Conservation (phyloP, 2,113 vertebrate genomes). For the Scomber japonicus region DNA sequence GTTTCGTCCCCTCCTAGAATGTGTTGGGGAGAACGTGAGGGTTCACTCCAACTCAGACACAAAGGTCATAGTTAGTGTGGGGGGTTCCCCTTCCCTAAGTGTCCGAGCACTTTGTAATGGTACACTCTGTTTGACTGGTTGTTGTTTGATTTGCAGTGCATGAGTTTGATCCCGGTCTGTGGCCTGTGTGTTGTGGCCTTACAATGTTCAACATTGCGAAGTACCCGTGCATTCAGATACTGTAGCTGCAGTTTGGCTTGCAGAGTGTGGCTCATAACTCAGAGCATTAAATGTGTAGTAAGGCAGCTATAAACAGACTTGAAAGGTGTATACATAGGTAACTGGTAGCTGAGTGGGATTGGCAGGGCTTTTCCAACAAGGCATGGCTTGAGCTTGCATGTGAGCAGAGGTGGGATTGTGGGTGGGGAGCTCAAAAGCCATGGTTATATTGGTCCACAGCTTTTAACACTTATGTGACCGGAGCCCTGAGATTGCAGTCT, state of each 20-base stretch:
- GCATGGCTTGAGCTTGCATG: constrained; percentile 75
- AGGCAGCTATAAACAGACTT: constrained; percentile 2
- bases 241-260: constrained; percentile 18
- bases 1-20: constrained; percentile 36
- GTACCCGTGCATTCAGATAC: constrained; percentile 10
- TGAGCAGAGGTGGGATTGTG: constrained; percentile 61
- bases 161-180: constrained; percentile 46
- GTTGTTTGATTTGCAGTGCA: constrained; percentile 49
- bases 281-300: constrained; percentile 18
- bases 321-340: constrained; percentile 1
- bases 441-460: constrained; percentile 66
- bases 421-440: constrained; percentile 50
- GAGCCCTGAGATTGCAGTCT: constrained; percentile 28
- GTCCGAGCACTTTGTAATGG: constrained; percentile 9
- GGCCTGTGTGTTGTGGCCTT: constrained; percentile 47
- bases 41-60: constrained; percentile 21
- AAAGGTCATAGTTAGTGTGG: constrained; percentile 43
- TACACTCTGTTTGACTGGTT: constrained; percentile 36
- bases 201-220: constrained; percentile 7
- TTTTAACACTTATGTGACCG: constrained; percentile 58
- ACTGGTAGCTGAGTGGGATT: constrained; percentile 50
- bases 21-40: constrained; percentile 24
- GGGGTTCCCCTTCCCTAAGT: constrained; percentile 18
- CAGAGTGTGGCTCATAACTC: constrained; percentile 16
- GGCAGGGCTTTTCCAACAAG: constrained; percentile 47